Conservation (phyloP, 2,113 vertebrate genomes). For the Oreocharis arfaki region DNA sequence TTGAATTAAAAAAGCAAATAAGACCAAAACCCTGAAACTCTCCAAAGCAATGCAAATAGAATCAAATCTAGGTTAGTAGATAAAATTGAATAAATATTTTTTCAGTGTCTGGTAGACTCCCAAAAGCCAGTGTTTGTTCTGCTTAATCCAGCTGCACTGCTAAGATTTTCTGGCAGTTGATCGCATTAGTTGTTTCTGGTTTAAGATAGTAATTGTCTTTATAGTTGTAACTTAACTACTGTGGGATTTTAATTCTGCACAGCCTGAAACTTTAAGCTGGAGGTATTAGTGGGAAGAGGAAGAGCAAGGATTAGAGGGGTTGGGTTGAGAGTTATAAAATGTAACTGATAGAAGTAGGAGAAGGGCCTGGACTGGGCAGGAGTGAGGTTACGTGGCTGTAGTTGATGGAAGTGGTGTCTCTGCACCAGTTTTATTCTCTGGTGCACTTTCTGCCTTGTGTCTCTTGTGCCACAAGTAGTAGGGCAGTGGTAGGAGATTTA, state of each 20-base stretch:
- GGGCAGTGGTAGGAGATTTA: background rate
- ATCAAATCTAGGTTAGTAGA: background rate
- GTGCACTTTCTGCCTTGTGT: background rate
- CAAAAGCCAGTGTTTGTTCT: background rate
- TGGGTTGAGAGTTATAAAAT: background rate
- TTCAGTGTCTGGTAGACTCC: background rate
- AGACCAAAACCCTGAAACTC: background rate
- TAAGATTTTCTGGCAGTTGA: background rate
- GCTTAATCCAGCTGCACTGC: background rate
- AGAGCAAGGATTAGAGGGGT: background rate
- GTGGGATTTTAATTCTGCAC: background rate
- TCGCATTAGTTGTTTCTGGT: background rate
- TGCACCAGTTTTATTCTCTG: background rate
- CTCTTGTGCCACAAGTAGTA: background rate
- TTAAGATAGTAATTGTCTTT: background rate
- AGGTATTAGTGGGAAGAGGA: background rate
- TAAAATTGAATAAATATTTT: background rate
- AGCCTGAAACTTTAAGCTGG: background rate
- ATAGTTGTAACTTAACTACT: background rate
- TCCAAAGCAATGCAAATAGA: background rate
- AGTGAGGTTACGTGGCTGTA: background rate
- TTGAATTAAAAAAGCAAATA: background rate
- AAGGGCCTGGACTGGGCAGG: background rate
- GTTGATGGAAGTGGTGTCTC: background rate
- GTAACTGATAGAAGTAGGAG: background rate